Evolutionary conservation across 2,113 vertebrate species (phyloP).

Genomic region (Laticauda colubrina): DNA sequence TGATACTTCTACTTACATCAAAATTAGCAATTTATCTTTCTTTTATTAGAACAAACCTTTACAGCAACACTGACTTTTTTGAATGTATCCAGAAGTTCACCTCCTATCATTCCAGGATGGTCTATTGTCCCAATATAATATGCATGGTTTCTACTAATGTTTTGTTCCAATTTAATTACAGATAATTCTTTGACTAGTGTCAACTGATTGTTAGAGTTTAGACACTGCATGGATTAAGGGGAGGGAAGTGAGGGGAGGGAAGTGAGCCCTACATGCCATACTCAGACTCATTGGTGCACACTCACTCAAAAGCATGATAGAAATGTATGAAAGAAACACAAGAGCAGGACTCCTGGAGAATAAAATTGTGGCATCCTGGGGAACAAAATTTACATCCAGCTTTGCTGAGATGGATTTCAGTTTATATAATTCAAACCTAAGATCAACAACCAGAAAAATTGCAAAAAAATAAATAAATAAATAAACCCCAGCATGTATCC

Average conservation of each 20-base stretch:
- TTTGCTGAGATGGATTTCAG: not conserved
- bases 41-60: not conserved
- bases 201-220: not conserved
- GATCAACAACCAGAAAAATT: not conserved
- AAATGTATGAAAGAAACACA: not conserved
- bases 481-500: not conserved
- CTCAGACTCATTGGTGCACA: not conserved
- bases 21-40: not conserved
- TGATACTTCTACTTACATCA: not conserved
- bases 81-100: not conserved
- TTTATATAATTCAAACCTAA: not conserved
- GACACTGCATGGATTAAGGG: not conserved
- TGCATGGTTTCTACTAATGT: not conserved
- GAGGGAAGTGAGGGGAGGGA: not conserved
- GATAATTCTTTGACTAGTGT: not conserved
- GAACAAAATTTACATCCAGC: not conserved
- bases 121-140: conserved; percentile 12
- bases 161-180: not conserved
- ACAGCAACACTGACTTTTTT: not conserved
- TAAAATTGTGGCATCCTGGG: not conserved
- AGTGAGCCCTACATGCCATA: not conserved
- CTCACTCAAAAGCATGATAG: not conserved
- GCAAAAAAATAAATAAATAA: not conserved
- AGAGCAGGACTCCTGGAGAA: not conserved
- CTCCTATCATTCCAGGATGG: not conserved